A percentile compares a stretch with the other conserved stretches of the same genome.
These are phyloP conservation scores for Todiramphus saurophagus DNA, from an alignment of 2,113 vertebrate genomes.

Conservation along the genomic window DNA sequence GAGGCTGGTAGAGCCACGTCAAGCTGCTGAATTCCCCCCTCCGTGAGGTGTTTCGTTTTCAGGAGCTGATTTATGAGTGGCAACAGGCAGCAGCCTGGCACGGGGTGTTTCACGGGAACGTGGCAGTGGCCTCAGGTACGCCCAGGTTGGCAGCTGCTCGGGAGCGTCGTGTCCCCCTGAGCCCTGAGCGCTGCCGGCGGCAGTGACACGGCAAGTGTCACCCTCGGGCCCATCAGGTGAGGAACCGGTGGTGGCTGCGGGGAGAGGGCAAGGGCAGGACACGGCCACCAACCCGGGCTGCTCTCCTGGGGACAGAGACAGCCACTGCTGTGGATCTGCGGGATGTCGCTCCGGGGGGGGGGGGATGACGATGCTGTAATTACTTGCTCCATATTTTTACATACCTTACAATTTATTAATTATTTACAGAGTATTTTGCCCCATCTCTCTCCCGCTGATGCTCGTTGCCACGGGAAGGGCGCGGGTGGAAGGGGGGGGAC, in stretches of 20 bases:
- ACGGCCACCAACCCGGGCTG: neutral
- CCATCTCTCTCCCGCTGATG: neutral
- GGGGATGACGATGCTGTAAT: neutral
- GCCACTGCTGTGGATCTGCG: neutral
- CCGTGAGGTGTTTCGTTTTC: neutral
- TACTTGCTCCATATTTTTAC: neutral
- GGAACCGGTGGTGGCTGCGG: neutral
- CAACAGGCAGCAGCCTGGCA: neutral
- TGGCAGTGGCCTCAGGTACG: neutral
- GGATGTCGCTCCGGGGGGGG: neutral
- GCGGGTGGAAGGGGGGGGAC: too few species aligned
- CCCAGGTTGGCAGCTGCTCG: too few species aligned
- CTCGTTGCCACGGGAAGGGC: neutral
- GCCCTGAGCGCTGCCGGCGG: neutral
- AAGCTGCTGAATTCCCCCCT: neutral
- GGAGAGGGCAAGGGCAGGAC: neutral
- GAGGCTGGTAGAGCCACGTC: neutral
- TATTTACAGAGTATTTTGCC: fast-evolving
- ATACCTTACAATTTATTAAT: neutral
- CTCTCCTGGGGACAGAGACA: neutral
- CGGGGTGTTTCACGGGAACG: neutral
- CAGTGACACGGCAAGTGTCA: neutral
- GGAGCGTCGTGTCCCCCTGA: fast-evolving
- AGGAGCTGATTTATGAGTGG: neutral
- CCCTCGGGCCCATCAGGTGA: fast-evolving